Base-by-base conservation (phyloP, 2,113 vertebrate genomes). In the Cyanoramphus novaezelandiae region DNA sequence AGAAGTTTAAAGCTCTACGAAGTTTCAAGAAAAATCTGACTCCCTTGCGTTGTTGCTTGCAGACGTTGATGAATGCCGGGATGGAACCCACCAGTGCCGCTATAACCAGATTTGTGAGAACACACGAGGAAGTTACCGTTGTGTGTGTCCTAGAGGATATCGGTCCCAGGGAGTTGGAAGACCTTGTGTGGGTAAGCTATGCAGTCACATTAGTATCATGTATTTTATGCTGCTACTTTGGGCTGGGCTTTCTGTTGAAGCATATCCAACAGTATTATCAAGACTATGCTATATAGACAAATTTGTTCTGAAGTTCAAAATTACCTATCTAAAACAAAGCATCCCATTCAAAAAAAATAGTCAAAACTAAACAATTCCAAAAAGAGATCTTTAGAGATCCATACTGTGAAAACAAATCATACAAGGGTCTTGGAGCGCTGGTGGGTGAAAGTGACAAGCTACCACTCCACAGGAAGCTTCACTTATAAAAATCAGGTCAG, bases 51-150 rank as follows among this genome's bases (percentile, higher is more conserved):
- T 92, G 16, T 87, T 39, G 71, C 80, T 92, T 31, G 19, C 92
- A 99, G 99, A 99, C 93, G 98, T 99, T 5, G 98, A 99, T 64
- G 99, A 99, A 93, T 99, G 99, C 97, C 98, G 88, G 95, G 99
- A 99, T 17, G 99, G 99, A 25, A 99, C 97, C 28, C 99, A 99
- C 95, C 99, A 98, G 79, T 99, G 99, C 98, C 98, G 98, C 95
- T 99, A 99, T 89, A 99, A 99, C 95, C 99, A 99, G 98, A 98
- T 99, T 57, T 99, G 99, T 81, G 99, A 99, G 97, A 99, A 99
- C 92, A 99, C 98, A 5, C 97, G 97, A 75, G 99, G 99, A 65
- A 99, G 99, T 97, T 98, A 99, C 98, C 98, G 98, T 29, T 99
- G 99, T 47, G 97, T 98, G 28, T 99, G 99, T 84, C 99, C 99